Conservation (phyloP, 2,888 invertebrate genomes). For the Sphinx pinastri region DNA sequence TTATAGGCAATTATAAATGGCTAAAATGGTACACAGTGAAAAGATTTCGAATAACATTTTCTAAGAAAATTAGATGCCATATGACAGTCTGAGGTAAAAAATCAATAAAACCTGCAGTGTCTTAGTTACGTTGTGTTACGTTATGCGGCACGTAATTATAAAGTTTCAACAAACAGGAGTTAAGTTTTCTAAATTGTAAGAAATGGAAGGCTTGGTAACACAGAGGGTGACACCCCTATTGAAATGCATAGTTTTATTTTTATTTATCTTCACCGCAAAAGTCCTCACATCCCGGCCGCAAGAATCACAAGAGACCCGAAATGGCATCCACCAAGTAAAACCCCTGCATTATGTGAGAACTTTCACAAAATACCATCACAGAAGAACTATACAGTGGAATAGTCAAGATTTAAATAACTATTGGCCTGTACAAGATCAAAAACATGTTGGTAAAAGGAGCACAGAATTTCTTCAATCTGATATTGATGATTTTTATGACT, state of each 20-base stretch:
- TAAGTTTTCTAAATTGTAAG: slow-evolving; percentile 31
- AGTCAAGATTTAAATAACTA: slow-evolving; percentile 59
- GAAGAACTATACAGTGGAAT: slow-evolving; percentile 72
- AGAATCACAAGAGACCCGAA: slow-evolving; percentile 64
- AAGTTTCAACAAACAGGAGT: slow-evolving; percentile 32
- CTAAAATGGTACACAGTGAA: neutral
- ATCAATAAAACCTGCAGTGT: slow-evolving; percentile 71
- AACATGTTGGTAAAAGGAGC: slow-evolving; percentile 61
- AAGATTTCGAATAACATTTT: neutral
- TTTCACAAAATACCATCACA: slow-evolving; percentile 78
- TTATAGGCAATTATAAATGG: too few species aligned
- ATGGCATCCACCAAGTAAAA: slow-evolving; percentile 69
- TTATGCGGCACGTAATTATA: slow-evolving; percentile 49
- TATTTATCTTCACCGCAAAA: slow-evolving; percentile 79
- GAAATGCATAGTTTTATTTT: slow-evolving; percentile 75
- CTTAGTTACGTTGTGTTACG: slow-evolving; percentile 52
- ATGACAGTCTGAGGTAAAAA: slow-evolving; percentile 42
- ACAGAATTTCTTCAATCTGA: slow-evolving; percentile 38
- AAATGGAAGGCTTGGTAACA: slow-evolving; percentile 71
- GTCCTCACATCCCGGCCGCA: slow-evolving; percentile 75
- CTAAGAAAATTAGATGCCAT: neutral
- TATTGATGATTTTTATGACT: slow-evolving; percentile 28
- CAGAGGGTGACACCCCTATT: slow-evolving; percentile 72
- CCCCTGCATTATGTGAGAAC: slow-evolving; percentile 75
- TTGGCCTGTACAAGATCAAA: slow-evolving; percentile 58